Evolutionary conservation across 37 sponge, comb jelly and placozoan genomes (phyloP).

Genomic region (Crambe crambe): DNA sequence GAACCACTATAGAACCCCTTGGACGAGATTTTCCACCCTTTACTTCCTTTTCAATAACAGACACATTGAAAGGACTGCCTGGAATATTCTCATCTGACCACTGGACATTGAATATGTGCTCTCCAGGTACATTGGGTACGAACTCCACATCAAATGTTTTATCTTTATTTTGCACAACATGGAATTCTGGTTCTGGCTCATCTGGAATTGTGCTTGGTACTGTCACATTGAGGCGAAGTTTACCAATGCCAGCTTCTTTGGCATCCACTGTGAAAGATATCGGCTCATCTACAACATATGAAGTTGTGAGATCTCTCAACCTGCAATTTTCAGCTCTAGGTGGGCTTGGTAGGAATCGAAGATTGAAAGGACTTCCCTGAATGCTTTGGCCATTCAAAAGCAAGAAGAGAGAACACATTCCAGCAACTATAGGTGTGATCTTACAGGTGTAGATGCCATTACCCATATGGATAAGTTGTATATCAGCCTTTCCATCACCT

Average conservation of each 20-base stretch:
- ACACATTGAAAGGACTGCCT: constrained; percentile 75
- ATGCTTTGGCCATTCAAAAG: constrained; percentile 51
- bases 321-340: constrained; percentile 67
- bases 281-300: constrained; percentile 25
- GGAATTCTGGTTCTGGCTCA: constrained; percentile 35
- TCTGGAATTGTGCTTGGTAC: constrained; percentile 27
- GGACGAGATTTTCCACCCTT: no score
- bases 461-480: constrained; percentile 25
- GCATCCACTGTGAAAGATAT: constrained; percentile 11
- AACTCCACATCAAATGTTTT: constrained; percentile 70
- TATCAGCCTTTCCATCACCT: constrained; percentile 43
- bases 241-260: constrained; percentile 33
- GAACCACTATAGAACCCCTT: not conserved
- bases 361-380: constrained; percentile 65
- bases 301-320: constrained; percentile 21
- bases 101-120: constrained; percentile 58
- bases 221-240: constrained; percentile 23
- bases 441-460: constrained; percentile 38
- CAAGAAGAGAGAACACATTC: constrained; percentile 33
- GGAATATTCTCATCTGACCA: constrained; percentile 75
- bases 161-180: constrained; percentile 34
- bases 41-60: not conserved
- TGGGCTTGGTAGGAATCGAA: constrained; percentile 16
- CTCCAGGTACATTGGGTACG: constrained; percentile 42
- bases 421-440: constrained; percentile 25